phyloP scores from a whole-genome alignment of 2,113 vertebrate genomes.

The Calyptomena viridis region DNA sequence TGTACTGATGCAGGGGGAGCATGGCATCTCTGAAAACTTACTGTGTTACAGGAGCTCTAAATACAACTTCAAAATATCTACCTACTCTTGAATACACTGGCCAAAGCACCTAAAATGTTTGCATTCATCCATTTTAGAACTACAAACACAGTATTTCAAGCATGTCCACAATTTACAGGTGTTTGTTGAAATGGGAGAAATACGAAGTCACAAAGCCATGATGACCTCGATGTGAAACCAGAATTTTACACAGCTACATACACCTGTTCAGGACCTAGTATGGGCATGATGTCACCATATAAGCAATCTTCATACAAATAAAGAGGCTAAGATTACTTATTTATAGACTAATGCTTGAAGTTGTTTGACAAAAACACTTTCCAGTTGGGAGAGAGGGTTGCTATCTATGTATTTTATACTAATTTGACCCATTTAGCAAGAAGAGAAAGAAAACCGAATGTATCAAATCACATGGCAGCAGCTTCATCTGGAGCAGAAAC shows the following conservation, averaged over 20 bases:
- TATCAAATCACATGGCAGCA: not conserved
- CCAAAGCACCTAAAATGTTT: not conserved
- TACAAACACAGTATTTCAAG: not conserved
- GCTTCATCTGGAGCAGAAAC: not conserved
- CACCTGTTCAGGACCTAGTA: not conserved
- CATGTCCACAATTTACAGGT: not conserved
- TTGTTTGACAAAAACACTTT: not conserved
- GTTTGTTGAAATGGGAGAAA: not conserved
- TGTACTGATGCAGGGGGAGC: not conserved
- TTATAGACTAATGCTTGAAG: not conserved
- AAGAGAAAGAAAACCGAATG: not conserved
- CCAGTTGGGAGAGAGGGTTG: not conserved
- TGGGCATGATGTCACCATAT: not conserved
- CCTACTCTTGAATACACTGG: not conserved
- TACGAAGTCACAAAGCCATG: not conserved
- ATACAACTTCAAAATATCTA: not conserved
- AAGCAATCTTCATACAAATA: not conserved
- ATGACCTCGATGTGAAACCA: not conserved
- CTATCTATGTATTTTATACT: not conserved
- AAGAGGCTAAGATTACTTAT: not conserved
- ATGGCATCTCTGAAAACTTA: not conserved
- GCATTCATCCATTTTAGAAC: not conserved
- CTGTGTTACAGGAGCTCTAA: not conserved
- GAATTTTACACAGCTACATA: not conserved
- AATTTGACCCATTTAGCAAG: not conserved